Percentiles rank a stretch among this genome's conserved stretches.
Evolutionary conservation across 2,113 vertebrate genomes (phyloP).

Genomic region (Epinephelus moara): DNA sequence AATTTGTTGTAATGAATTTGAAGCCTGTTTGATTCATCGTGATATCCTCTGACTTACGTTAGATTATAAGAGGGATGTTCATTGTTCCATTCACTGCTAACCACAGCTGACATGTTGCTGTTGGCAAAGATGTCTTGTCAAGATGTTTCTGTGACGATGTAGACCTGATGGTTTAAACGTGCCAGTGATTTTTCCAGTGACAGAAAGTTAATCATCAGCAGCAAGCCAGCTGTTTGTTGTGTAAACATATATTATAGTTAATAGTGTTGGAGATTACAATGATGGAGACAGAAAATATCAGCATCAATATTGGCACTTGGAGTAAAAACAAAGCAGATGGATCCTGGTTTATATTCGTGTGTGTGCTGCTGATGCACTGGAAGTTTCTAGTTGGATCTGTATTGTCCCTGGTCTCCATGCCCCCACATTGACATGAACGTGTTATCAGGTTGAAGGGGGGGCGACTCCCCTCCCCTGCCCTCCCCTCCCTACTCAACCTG

Average conservation of each 20-base stretch:
- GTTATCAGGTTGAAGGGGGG: constrained; percentile 26
- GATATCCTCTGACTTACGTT: neutral
- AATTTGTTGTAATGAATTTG: neutral
- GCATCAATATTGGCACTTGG: neutral
- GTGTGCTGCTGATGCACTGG: neutral
- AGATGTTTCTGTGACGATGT: neutral
- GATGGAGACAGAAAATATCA: neutral
- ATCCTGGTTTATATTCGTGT: neutral
- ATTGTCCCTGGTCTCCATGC: neutral
- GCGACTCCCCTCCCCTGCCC: constrained; percentile 9
- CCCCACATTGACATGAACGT: constrained; percentile 18
- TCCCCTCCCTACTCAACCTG: constrained; percentile 44
- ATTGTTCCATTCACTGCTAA: neutral
- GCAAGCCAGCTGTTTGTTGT: neutral
- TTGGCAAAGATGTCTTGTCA: neutral
- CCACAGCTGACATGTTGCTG: neutral
- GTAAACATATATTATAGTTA: neutral
- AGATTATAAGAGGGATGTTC: neutral
- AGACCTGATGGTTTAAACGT: neutral
- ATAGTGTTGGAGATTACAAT: neutral
- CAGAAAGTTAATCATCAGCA: neutral
- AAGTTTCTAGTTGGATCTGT: constrained; percentile 21
- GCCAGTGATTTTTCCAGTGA: neutral
- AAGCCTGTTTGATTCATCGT: neutral
- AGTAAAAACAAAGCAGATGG: neutral